Evolutionary conservation across 2,113 vertebrate genomes (phyloP), one percentile per base, ranked within the genome.

Genomic region (Sebastes schlegelii): DNA sequence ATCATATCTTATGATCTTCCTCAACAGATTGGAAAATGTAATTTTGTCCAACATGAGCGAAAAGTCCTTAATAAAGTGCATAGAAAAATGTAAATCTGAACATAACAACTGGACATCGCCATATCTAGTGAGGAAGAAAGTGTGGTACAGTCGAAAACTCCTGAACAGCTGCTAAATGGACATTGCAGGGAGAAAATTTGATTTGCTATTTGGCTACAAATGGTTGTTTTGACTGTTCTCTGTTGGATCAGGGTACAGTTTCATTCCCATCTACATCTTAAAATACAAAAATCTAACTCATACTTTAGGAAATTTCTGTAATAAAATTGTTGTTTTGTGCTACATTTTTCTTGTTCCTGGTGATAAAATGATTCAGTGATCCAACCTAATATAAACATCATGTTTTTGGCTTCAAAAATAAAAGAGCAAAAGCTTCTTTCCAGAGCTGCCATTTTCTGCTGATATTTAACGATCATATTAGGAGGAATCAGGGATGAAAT

Each of bases 321-420:
- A 5, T 0, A 4, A 54, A 42, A 45, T 51, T 8, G 40, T 62
- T 23, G 8, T 55, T 67, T 45, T 63, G 8, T 65, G 10, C 8
- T 51, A 1, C 21, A 1, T 34, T 83, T 63, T 48, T 67, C 13
- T 40, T 65, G 21, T 83, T 76, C 26, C 40, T 26, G 8, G 54
- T 76, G 55, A 67, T 70, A 73, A 77, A 80, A 72, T 21, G 21
- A 79, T 48, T 19, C 61, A 67, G 17, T 12, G 6, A 42, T 46
- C 52, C 52, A 51, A 58, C 45, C 4, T 52, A 14, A 26, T 26
- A 26, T 26, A 26, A 79, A 69, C 46, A 45, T 42, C 43, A 19
- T 8, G 13, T 61, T 52, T 52, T 72, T 63, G 10, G 26, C 0
- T 1, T 58, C 1, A 9, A n/a, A 19, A 16, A 46, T 16, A 45